phyloP scores from a whole-genome alignment of 1,140 invertebrate species.

The Pachypsylla venusta region DNA sequence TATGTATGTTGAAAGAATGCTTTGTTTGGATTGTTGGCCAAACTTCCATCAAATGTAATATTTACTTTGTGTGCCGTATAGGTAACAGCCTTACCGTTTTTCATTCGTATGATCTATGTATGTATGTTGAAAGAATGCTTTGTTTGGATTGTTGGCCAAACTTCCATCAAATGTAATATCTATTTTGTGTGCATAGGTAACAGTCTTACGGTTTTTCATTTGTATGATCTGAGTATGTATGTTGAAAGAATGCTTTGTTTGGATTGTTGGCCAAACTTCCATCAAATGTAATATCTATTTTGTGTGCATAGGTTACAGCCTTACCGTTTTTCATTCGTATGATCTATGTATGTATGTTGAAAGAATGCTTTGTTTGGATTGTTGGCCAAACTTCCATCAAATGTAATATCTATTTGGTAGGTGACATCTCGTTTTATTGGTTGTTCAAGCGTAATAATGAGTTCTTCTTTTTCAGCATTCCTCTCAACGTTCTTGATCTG shows the following conservation, averaged over 20 bases:
- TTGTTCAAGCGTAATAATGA: slow-evolving; percentile 20
- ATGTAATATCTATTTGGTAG: slow-evolving; percentile 25
- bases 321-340: slow-evolving; percentile 18
- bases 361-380: slow-evolving; percentile 17
- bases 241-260: slow-evolving; percentile 19
- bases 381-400: slow-evolving; percentile 19
- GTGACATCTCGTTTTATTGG: slow-evolving; percentile 22
- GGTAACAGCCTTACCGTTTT: no score
- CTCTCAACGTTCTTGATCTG: slow-evolving; percentile 19
- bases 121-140: slow-evolving; percentile 20
- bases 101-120: slow-evolving; percentile 23
- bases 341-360: slow-evolving; percentile 22
- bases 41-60: slow-evolving; percentile 21
- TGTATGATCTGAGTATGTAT: slow-evolving; percentile 22
- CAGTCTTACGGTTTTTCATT: no score
- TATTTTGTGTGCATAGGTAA: slow-evolving; percentile 25
- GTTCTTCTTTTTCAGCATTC: slow-evolving; percentile 16
- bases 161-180: slow-evolving; percentile 23
- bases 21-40: slow-evolving; percentile 13
- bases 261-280: slow-evolving; percentile 15
- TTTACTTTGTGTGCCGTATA: slow-evolving; percentile 26
- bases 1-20: slow-evolving; percentile 23
- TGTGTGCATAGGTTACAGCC: slow-evolving; percentile 24
- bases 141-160: slow-evolving; percentile 11
- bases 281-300: slow-evolving; percentile 24